phyloP scores from a whole-genome alignment of 2,113 vertebrate species.

The Pterocles orientalis region DNA sequence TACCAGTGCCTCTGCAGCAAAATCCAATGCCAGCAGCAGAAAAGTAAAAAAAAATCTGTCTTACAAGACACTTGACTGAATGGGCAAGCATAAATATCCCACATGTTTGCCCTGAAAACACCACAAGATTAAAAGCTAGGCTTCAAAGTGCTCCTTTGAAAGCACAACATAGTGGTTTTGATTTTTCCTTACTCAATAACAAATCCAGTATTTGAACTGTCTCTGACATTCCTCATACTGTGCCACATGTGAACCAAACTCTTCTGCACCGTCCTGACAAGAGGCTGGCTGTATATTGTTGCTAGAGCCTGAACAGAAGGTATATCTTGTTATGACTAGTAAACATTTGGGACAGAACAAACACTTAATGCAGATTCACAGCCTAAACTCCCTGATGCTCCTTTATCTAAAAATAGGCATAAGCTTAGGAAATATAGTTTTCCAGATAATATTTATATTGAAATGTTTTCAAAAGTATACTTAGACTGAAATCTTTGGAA shows the following conservation, averaged over 20 bases:
- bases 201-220: background rate
- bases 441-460: background rate
- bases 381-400: background rate
- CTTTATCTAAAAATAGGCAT: background rate
- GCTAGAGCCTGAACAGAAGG: background rate
- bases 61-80: background rate
- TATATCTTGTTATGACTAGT: background rate
- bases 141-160: constrained; percentile 8
- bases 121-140: background rate
- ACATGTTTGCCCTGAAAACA: constrained; percentile 13
- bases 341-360: background rate
- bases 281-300: background rate
- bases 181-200: background rate
- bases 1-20: background rate
- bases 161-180: background rate
- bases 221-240: background rate
- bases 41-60: background rate
- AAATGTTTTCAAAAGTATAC: background rate
- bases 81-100: background rate
- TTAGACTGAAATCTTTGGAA: background rate
- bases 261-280: background rate
- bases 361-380: background rate
- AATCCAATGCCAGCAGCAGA: background rate
- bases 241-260: background rate
- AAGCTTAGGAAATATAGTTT: background rate